phyloP scores from a whole-genome alignment of 2,113 vertebrate genomes.

The Micronycteris hirsuta region DNA sequence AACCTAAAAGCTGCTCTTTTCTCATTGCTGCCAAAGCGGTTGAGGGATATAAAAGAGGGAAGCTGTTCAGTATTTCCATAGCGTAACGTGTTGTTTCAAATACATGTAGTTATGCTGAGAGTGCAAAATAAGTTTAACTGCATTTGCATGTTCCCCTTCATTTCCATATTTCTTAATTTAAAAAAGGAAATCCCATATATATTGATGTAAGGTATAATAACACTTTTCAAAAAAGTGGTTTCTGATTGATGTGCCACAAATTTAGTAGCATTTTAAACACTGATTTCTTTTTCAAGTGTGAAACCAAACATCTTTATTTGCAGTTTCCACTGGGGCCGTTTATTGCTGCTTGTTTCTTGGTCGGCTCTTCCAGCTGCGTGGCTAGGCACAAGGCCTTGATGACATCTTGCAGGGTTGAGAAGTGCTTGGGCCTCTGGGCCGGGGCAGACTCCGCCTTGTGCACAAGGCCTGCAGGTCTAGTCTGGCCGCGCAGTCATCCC shows the following conservation, averaged over 20 bases:
- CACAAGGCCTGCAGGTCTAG: constrained; percentile 82
- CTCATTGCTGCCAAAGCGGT: not conserved
- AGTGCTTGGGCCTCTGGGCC: constrained; percentile 69
- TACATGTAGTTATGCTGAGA: not conserved
- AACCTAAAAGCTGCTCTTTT: not conserved
- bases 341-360: constrained; percentile 79
- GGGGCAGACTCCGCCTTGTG: constrained; percentile 72
- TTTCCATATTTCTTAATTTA: not conserved
- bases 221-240: not conserved
- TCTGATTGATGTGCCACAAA: not conserved
- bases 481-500: constrained; percentile 79
- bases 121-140: not conserved
- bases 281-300: no score
- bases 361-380: constrained; percentile 82
- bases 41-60: not conserved
- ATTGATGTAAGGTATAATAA: not conserved
- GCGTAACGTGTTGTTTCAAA: not conserved
- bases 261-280: not conserved
- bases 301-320: constrained; percentile 64
- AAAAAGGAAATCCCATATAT: not conserved
- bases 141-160: not conserved
- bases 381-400: constrained; percentile 76
- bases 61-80: not conserved
- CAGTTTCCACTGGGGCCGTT: constrained; percentile 68
- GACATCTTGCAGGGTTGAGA: constrained; percentile 73